These are phyloP conservation scores for Noctua janthina DNA, from an alignment of 2,888 invertebrate genomes.

Conservation along the genomic window DNA sequence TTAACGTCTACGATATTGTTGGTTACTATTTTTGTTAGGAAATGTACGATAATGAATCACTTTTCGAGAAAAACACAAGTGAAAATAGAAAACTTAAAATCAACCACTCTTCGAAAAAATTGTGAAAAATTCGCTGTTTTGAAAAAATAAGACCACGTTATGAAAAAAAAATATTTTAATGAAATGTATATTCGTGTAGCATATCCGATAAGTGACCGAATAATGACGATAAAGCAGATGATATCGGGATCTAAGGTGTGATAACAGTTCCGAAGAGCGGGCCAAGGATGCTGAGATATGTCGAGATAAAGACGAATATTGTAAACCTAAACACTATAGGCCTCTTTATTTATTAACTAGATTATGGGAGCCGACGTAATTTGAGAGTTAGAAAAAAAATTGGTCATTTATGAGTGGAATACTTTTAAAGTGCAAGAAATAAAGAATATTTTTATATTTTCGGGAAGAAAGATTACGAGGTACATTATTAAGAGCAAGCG, in stretches of 20 bases:
- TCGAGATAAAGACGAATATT: slow-evolving; percentile 56
- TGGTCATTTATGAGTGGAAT: too few relatives aligned
- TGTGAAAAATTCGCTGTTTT: neutral
- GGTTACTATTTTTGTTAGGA: slow-evolving; percentile 19
- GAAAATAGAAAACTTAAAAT: too few relatives aligned
- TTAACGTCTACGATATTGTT: slow-evolving; percentile 10
- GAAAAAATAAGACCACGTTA: neutral
- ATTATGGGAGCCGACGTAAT: slow-evolving; percentile 3
- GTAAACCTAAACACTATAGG: slow-evolving; percentile 22
- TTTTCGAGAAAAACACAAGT: neutral
- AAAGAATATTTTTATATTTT: slow-evolving; percentile 12
- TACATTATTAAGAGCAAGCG: neutral
- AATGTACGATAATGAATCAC: neutral
- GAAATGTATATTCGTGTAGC: slow-evolving; percentile 9
- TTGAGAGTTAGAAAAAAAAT: neutral
- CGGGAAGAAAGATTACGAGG: neutral
- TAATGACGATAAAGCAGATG: slow-evolving; percentile 60
- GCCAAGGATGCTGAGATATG: slow-evolving; percentile 66
- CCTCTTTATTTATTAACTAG: slow-evolving; percentile 29
- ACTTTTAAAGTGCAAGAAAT: too few relatives aligned
- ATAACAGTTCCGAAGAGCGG: slow-evolving; percentile 48
- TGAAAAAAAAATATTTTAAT: neutral
- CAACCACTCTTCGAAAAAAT: neutral
- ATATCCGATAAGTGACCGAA: slow-evolving; percentile 52
- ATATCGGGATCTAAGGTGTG: slow-evolving; percentile 54